These are phyloP conservation scores for Actenoides lindsayi DNA, from an alignment of 2,113 vertebrate genomes.

Conservation along the genomic window DNA sequence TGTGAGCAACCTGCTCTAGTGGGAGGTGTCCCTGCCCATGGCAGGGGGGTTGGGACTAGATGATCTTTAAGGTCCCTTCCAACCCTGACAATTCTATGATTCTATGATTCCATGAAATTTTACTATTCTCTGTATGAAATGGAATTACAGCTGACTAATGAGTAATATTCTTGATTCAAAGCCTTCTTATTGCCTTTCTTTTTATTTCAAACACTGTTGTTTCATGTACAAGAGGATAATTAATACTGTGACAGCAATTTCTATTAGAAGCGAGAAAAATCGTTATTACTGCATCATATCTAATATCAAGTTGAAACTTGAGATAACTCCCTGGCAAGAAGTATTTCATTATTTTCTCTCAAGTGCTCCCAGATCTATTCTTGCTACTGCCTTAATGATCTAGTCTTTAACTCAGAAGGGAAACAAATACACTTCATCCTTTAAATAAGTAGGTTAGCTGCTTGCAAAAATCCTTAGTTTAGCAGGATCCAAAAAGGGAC, in stretches of 20 bases:
- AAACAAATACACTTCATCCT: background rate
- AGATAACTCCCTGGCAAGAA: background rate
- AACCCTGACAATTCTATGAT: no score
- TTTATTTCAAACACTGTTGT: background rate
- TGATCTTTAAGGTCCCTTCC: no score
- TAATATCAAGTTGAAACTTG: background rate
- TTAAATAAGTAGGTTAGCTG: background rate
- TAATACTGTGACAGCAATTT: background rate
- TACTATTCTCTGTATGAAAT: background rate
- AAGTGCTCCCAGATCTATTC: background rate
- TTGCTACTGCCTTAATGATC: background rate
- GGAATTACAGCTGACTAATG: background rate
- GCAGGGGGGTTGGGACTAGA: no score
- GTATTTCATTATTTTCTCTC: background rate
- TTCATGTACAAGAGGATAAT: slow-evolving; percentile 8
- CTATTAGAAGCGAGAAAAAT: background rate
- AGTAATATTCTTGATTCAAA: slow-evolving; percentile 1
- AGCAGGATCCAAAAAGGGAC: background rate
- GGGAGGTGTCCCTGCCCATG: no score
- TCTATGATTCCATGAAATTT: background rate
- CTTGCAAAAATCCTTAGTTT: background rate
- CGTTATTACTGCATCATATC: background rate
- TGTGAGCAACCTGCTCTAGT: no score
- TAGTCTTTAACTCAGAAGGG: background rate
- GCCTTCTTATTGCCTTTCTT: background rate